Conservation (phyloP, 2,888 invertebrate species). For the Erynnis tages region DNA sequence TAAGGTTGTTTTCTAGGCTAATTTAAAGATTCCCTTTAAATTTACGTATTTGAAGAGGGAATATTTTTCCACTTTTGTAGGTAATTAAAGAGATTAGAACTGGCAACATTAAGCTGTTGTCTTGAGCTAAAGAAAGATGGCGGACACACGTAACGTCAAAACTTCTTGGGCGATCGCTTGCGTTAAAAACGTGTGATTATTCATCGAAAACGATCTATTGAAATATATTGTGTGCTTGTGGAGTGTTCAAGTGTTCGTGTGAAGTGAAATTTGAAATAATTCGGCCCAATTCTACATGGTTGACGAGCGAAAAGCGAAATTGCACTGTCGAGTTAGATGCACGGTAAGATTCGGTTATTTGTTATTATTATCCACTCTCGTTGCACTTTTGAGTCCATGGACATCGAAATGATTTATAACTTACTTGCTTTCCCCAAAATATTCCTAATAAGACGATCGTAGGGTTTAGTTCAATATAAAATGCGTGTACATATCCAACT, state of each 20-base stretch:
- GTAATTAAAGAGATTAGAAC: conserved; percentile 12
- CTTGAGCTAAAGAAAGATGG: conserved; percentile 64
- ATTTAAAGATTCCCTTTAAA: too few relatives aligned
- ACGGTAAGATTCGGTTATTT: conserved; percentile 54
- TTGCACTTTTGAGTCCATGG: background rate
- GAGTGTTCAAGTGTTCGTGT: conserved; percentile 46
- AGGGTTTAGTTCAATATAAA: background rate
- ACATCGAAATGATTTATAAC: background rate
- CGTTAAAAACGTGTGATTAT: conserved; percentile 61
- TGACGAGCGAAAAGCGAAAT: conserved; percentile 43
- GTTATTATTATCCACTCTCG: conserved; percentile 13
- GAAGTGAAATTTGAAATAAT: conserved; percentile 41
- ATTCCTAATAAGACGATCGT: background rate
- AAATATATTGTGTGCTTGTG: conserved; percentile 46
- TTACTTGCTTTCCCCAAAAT: background rate
- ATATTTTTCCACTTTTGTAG: background rate
- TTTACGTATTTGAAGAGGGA: too few relatives aligned
- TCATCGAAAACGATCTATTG: conserved; percentile 44
- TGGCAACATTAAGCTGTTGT: conserved; percentile 68
- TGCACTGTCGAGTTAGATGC: conserved; percentile 60
- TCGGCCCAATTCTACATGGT: conserved; percentile 45
- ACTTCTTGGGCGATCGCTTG: conserved; percentile 57
- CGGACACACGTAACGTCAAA: conserved; percentile 72
- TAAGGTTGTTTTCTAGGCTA: too few relatives aligned
- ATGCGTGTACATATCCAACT: conserved; percentile 1